Conservation (phyloP, 92 coral and sea anemone species). For the Parazoanthus darwini region DNA sequence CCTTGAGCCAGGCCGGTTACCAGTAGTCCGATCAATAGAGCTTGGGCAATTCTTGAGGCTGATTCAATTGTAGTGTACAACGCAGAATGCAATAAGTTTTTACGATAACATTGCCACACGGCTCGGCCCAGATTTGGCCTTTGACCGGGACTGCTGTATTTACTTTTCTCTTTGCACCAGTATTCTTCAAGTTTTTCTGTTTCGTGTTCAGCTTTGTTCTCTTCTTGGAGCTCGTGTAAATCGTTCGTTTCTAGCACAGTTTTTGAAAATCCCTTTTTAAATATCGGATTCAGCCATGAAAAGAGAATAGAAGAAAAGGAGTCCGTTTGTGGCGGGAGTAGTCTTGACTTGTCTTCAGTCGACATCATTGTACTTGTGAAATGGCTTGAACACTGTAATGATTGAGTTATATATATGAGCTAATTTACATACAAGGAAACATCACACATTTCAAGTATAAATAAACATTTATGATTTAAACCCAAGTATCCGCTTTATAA, state of each 20-base stretch:
- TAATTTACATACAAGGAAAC: conserved; percentile 20
- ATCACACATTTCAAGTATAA: neutral
- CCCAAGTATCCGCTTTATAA: neutral
- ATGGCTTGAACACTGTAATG: neutral
- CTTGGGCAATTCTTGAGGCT: conserved; percentile 29
- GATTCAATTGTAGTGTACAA: conserved; percentile 33
- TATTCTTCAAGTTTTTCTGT: conserved; percentile 22
- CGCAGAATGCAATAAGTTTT: conserved; percentile 23
- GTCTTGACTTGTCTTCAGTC: neutral
- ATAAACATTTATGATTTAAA: neutral
- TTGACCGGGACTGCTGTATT: neutral
- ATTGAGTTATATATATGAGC: conserved; percentile 4
- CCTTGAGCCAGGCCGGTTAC: conserved; percentile 29
- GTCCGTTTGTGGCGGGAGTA: conserved; percentile 19
- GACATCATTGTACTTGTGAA: conserved; percentile 10
- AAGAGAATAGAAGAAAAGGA: conserved; percentile 9
- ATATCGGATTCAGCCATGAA: conserved; percentile 41
- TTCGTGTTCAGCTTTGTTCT: conserved; percentile 35
- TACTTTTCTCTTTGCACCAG: conserved; percentile 18
- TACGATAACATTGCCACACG: conserved; percentile 32
- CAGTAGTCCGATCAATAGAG: conserved; percentile 27
- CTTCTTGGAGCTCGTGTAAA: conserved; percentile 31
- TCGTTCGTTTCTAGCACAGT: conserved; percentile 10
- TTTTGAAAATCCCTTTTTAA: conserved; percentile 27
- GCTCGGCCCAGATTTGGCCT: conserved; percentile 27